Conservation (phyloP, 2,113 vertebrate species). For the Antidorcas marsupialis region DNA sequence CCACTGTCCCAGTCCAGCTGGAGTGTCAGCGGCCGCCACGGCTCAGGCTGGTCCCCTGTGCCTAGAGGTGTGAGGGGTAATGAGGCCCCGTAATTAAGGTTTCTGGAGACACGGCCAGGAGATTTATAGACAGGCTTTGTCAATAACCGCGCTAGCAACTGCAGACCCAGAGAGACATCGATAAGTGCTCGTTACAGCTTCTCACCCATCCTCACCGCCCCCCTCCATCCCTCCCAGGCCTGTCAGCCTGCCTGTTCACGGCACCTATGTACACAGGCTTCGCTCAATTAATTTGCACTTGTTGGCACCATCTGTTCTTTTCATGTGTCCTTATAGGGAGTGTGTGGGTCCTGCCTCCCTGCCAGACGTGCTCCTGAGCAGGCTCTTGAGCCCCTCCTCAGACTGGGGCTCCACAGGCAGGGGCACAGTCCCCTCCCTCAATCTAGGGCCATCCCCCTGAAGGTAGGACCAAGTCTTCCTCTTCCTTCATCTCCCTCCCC, state of each 20-base stretch:
- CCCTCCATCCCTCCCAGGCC: not conserved
- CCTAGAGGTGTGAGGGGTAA: slow-evolving; percentile 68
- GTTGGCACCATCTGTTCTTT: slow-evolving; percentile 70
- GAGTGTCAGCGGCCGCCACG: not conserved
- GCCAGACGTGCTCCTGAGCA: not conserved
- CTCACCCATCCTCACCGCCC: not conserved
- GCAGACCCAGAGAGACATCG: slow-evolving; percentile 43
- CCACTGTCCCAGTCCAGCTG: not conserved
- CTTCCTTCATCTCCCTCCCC: not conserved
- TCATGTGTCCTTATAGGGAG: not conserved
- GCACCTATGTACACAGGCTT: slow-evolving; percentile 49
- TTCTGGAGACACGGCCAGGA: slow-evolving; percentile 38
- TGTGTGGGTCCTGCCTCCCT: not conserved
- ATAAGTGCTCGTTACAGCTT: slow-evolving; percentile 52
- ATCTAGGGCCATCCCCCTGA: not conserved
- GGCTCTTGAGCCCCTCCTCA: not conserved
- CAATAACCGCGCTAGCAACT: slow-evolving; percentile 18
- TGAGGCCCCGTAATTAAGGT: slow-evolving; percentile 64
- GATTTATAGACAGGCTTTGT: slow-evolving; percentile 70
- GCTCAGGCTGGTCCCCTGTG: not conserved
- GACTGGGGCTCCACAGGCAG: not conserved
- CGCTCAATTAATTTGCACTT: slow-evolving; percentile 73
- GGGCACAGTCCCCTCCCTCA: not conserved
- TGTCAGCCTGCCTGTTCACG: slow-evolving; percentile 44
- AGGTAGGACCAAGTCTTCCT: not conserved